These are phyloP conservation scores for Bombus breviceps DNA, from an alignment of 1,140 invertebrate genomes.

Conservation along the genomic window DNA sequence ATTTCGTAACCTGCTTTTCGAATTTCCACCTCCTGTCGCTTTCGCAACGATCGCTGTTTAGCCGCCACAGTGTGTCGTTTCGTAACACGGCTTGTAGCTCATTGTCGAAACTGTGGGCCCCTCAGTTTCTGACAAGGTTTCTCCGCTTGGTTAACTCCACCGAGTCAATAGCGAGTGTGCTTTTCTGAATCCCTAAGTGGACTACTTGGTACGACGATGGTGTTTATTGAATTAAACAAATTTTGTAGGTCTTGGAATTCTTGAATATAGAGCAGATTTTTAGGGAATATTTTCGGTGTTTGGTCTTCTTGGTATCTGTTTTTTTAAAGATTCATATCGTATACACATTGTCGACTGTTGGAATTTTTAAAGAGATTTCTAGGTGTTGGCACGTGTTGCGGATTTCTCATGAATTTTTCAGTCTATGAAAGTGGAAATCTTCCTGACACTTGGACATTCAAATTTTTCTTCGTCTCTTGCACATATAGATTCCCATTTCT, in stretches of 20 bases:
- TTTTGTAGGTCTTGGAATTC: no score
- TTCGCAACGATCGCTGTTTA: background rate
- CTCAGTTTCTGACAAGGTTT: background rate
- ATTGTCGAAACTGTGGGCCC: constrained; percentile 25
- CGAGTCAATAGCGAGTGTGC: background rate
- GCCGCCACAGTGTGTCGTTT: background rate
- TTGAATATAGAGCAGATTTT: no score
- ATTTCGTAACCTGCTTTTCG: constrained; percentile 30
- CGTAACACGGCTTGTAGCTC: background rate
- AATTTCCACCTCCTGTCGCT: background rate
- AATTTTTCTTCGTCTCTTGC: background rate
- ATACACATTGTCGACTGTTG: no score
- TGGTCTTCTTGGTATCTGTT: no score
- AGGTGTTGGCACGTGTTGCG: no score
- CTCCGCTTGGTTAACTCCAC: background rate
- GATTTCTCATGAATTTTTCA: no score
- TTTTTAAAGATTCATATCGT: no score
- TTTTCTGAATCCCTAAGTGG: background rate
- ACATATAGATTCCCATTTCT: background rate
- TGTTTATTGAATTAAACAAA: no score
- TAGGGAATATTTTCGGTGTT: no score
- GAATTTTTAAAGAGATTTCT: no score
- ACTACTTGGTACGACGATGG: no score
- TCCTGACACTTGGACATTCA: background rate
- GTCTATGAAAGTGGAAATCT: no score